Evolutionary conservation across 2,797 vertebrate species (phyloP).

Genomic region (Eospalax fontanierii): DNA sequence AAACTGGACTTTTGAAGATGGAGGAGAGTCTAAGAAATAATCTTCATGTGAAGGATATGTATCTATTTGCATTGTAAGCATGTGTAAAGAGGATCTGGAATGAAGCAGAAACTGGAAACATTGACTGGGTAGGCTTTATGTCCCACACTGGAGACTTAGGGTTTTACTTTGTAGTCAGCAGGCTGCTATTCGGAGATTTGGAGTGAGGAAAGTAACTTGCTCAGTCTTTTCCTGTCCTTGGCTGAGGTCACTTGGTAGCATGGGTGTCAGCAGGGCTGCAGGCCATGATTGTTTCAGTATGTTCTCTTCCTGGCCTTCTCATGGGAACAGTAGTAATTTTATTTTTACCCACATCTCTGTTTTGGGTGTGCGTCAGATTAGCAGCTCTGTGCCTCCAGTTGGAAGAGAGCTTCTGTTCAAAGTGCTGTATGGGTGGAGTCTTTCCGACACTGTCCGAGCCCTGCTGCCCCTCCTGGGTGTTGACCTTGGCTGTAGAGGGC

Average conservation of each 20-base stretch:
- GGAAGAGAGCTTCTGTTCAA: conserved; percentile 75
- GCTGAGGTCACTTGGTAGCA: conserved; percentile 67
- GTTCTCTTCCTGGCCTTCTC: conserved; percentile 82
- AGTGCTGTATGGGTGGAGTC: conserved; percentile 76
- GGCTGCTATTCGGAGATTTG: conserved; percentile 47
- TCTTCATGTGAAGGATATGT: not conserved
- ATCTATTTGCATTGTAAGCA: not conserved
- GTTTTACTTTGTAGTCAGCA: conserved; percentile 55
- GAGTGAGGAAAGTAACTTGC: conserved; percentile 64
- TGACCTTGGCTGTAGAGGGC: conserved; percentile 72
- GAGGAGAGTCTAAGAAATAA: conserved; percentile 4
- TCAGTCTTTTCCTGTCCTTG: conserved; percentile 63
- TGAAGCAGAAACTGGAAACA: not conserved
- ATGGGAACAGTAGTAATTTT: conserved; percentile 72
- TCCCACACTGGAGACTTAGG: not conserved
- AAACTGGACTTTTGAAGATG: not conserved
- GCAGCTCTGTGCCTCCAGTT: conserved; percentile 59
- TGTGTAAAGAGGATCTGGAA: not conserved
- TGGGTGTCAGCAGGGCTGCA: conserved; percentile 61
- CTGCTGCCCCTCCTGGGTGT: conserved; percentile 53
- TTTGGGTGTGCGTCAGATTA: conserved; percentile 73
- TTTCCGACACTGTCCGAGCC: conserved; percentile 64
- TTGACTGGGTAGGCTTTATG: not conserved
- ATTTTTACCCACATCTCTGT: conserved; percentile 79
- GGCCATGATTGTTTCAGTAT: conserved; percentile 76